Conservation (phyloP, 2,888 invertebrate genomes). For the Zhengitettix transpicula region DNA sequence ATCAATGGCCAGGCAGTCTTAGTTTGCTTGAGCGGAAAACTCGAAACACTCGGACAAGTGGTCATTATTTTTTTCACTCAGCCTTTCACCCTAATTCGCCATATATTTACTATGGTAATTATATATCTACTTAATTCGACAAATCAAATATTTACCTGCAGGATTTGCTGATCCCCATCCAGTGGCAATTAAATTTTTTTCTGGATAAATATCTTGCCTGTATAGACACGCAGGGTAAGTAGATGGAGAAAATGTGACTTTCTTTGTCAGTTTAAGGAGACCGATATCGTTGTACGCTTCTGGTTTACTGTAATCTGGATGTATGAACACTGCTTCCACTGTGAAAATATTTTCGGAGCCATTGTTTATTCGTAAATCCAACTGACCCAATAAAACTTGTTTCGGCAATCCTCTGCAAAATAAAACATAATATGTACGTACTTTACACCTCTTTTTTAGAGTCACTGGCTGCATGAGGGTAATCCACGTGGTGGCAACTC, state of each 20-base stretch:
- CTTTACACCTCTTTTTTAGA: no score
- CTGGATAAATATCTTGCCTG: neutral
- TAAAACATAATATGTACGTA: neutral
- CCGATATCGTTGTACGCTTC: neutral
- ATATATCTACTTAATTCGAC: no score
- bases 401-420: neutral
- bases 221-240: neutral
- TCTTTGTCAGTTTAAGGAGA: neutral
- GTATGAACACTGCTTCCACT: neutral
- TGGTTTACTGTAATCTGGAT: neutral
- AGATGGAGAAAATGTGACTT: neutral
- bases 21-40: no score
- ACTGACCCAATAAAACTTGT: neutral
- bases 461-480: no score
- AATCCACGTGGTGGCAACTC: no score
- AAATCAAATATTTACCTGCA: neutral
- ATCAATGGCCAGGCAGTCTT: no score
- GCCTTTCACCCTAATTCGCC: no score
- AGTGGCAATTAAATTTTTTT: neutral
- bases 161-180: neutral
- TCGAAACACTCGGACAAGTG: no score
- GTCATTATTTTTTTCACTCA: no score
- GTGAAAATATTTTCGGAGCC: no score
- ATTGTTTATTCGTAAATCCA: neutral
- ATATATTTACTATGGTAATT: no score